A percentile compares a stretch with the other conserved stretches of the same genome.
phyloP scores from a whole-genome alignment of 2,113 vertebrate species.

The Prietella phreatophila region DNA sequence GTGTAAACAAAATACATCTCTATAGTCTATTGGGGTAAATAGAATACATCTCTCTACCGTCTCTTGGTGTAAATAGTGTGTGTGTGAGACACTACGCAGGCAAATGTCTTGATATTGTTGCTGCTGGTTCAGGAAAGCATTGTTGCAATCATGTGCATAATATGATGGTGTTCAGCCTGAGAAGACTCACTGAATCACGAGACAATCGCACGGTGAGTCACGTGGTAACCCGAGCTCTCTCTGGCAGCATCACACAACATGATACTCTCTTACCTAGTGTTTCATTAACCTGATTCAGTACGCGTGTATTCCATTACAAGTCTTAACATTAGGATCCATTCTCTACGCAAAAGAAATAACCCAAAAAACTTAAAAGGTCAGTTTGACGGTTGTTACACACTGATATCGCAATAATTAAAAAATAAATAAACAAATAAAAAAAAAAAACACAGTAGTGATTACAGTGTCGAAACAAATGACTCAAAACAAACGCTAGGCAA shows the following conservation, averaged over 20 bases:
- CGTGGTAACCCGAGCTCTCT: constrained; percentile 5
- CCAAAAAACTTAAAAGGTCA: not conserved
- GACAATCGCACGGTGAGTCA: constrained; percentile 64
- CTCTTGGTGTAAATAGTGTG: too few relatives aligned
- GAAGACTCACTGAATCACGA: constrained; percentile 52
- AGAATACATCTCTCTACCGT: too few relatives aligned
- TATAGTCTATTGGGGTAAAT: too few relatives aligned
- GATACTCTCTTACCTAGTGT: not conserved
- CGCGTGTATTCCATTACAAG: not conserved
- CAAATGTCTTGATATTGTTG: too few relatives aligned
- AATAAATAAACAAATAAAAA: not conserved
- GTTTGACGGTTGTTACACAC: not conserved
- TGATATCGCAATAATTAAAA: not conserved
- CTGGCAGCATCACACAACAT: not conserved
- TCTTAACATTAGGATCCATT: not conserved
- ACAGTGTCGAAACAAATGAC: not conserved
- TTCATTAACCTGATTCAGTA: not conserved
- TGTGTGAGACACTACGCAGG: too few relatives aligned
- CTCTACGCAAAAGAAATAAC: not conserved
- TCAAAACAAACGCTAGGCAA: not conserved
- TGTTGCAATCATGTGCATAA: too few relatives aligned
- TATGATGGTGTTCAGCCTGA: not conserved
- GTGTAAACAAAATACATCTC: too few relatives aligned
- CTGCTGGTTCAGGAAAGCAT: too few relatives aligned
- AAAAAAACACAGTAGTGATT: not conserved